Base-by-base conservation (phyloP, 2,797 vertebrate genomes). In the Moxostoma hubbsi region DNA sequence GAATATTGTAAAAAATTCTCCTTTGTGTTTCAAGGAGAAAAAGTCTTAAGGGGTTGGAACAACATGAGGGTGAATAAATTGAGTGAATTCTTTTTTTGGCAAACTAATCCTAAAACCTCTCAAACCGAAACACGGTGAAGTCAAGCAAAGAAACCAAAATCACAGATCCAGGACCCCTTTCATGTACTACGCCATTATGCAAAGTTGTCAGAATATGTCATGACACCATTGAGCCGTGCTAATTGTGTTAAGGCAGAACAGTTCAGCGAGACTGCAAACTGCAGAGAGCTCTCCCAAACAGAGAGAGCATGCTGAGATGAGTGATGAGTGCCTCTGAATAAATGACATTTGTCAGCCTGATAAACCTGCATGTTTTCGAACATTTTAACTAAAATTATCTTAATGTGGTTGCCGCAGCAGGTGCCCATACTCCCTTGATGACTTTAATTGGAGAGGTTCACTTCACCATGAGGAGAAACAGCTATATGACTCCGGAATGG, bases 321-420 rank as follows among this genome's bases (percentile, higher is more conserved):
- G 75, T 83, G 80, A 84, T 86, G 81, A 80, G 74, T 75, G 49
- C 66, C 67, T 59, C 15, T 6, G 46, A 36, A 55, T 77, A 85
- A 74, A 65, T 77, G 82, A 82, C 77, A 66, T 77, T 83, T 73
- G 50, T 79, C 64, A 36, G 63, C 66, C 68, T 62, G 72, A 78
- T 77, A 70, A 70, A 73, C 68, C 69, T 72, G 76, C 68, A 49
- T 79, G 76, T 77, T 67, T 73, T 82, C 68, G 73, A 82, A 76
- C 75, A 77, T 82, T 82, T 82, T 67, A 82, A 82, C 80, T 77
- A 77, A 82, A 82, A 82, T 82, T 62, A 82, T 62, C 75, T 82
- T 82, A 77, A 82, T 82, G 74, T 62, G 57, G 49, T 67, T 77
- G 36, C 58, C 80, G 0, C 80, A 82, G 80, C 80, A 73, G 75